A percentile compares a stretch with the other conserved stretches of the same genome.
Evolutionary conservation across 1,140 invertebrate species (phyloP).

Genomic region (Trichogramma pretiosum): DNA sequence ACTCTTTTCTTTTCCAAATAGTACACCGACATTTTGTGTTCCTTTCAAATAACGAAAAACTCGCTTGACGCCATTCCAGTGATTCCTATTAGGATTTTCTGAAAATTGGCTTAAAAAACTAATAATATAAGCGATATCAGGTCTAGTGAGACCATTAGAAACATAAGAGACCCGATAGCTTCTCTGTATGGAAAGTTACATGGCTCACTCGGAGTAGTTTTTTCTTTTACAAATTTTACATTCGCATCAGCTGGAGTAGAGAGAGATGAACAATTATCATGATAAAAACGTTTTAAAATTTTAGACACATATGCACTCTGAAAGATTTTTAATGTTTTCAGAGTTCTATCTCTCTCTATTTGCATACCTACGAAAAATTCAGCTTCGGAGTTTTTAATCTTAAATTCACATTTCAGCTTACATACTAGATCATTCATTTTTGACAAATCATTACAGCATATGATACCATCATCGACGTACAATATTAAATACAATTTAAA

Average conservation of each 20-base stretch:
- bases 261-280: not conserved
- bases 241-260: not conserved
- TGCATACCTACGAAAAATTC: not conserved
- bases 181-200: not conserved
- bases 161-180: not conserved
- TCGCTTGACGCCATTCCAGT: slow-evolving; percentile 34
- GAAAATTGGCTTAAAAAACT: slow-evolving; percentile 25
- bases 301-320: too few species aligned
- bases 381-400: not conserved
- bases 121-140: slow-evolving; percentile 37
- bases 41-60: slow-evolving; percentile 39
- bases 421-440: not conserved
- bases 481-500: slow-evolving; percentile 30
- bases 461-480: not conserved
- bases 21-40: slow-evolving; percentile 27
- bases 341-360: not conserved
- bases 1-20: not conserved
- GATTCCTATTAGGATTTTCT: slow-evolving; percentile 22
- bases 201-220: not conserved
- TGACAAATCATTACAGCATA: not conserved
- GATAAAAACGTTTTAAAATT: not conserved
- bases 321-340: not conserved
- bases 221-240: not conserved
- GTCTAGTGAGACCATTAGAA: slow-evolving; percentile 26
- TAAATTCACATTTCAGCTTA: not conserved